Evolutionary conservation across 1,140 invertebrate species (phyloP).

Genomic region (Trigoniulus corallinus): DNA sequence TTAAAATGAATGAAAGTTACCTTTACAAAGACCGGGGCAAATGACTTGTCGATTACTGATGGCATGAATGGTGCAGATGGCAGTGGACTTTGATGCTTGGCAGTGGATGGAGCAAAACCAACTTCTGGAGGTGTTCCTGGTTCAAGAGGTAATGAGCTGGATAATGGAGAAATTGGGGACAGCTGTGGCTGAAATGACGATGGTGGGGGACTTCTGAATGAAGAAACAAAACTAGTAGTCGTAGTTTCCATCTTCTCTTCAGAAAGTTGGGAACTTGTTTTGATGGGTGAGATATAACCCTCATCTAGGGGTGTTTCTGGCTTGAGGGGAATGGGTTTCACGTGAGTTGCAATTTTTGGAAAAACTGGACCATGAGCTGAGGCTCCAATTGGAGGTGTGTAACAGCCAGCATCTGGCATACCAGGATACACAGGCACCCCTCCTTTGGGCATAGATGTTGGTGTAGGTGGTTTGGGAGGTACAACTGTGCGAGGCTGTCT

Average conservation of each 20-base stretch:
- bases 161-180: too few relatives aligned
- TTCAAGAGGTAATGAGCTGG: constrained; percentile 38
- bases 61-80: neutral
- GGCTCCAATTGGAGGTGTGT: neutral
- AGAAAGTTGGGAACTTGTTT: too few relatives aligned
- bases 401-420: neutral
- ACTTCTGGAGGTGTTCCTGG: constrained; percentile 57
- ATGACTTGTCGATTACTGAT: neutral
- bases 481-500: neutral
- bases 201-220: neutral
- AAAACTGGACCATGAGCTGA: neutral
- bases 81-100: too few relatives aligned
- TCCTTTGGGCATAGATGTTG: constrained; percentile 3
- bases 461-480: constrained; percentile 1
- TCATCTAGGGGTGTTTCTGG: too few relatives aligned
- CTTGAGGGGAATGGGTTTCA: too few relatives aligned
- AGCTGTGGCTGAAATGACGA: too few relatives aligned
- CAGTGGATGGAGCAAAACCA: constrained; percentile 33
- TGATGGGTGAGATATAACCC: too few relatives aligned
- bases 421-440: constrained; percentile 1
- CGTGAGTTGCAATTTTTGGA: neutral
- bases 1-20: constrained; percentile 7
- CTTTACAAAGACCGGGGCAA: constrained; percentile 14
- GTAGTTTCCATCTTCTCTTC: too few relatives aligned
- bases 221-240: too few relatives aligned